Percentiles rank a stretch among this genome's conserved stretches.
These are phyloP conservation scores for Phalangium opilio DNA, from an alignment of 2,888 invertebrate genomes.

Conservation along the genomic window DNA sequence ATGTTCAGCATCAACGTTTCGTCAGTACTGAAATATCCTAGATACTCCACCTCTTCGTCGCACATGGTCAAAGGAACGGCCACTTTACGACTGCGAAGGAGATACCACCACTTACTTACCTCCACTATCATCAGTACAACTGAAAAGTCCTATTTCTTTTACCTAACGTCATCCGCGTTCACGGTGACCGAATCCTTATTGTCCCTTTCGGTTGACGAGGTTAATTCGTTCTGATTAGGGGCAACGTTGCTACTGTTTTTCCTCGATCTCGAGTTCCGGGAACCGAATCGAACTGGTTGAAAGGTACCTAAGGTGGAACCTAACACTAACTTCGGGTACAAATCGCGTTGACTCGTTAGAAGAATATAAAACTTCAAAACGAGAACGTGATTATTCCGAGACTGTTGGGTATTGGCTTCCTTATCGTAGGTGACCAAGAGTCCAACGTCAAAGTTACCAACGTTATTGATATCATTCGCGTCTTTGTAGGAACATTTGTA, in stretches of 20 bases:
- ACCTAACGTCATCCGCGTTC: too few species aligned
- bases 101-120: not conserved
- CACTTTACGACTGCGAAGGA: not conserved
- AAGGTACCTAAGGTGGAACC: conserved; percentile 13
- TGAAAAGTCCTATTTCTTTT: too few species aligned
- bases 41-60: conserved; percentile 41
- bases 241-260: conserved; percentile 6
- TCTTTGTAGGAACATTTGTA: conserved; percentile 43
- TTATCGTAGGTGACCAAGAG: conserved; percentile 44
- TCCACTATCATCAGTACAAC: too few species aligned
- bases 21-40: conserved; percentile 51
- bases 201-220: too few species aligned
- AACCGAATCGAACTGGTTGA: conserved; percentile 6
- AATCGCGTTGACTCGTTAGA: conserved; percentile 37
- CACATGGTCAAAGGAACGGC: conserved; percentile 12
- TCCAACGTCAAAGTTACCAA: conserved; percentile 51
- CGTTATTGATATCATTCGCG: conserved; percentile 42
- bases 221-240: too few species aligned
- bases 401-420: conserved; percentile 5
- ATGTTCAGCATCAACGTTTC: conserved; percentile 31
- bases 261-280: conserved; percentile 10
- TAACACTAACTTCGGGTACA: conserved; percentile 37
- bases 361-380: conserved; percentile 45
- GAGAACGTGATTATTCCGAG: conserved; percentile 28
- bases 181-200: too few species aligned